Conservation (phyloP, 2,888 invertebrate genomes). For the Unio delphinus region DNA sequence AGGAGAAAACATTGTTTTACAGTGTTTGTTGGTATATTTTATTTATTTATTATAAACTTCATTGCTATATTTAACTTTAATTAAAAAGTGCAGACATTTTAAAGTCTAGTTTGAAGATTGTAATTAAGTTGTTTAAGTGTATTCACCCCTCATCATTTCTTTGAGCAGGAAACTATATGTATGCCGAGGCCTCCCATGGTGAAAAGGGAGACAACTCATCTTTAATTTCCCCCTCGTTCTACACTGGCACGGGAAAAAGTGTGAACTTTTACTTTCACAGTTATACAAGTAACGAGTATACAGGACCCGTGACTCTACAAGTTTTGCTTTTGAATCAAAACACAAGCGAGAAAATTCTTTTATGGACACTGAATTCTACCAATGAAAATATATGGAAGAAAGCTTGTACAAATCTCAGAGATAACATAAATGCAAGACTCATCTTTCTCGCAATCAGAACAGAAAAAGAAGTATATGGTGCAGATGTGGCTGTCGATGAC, state of each 20-base stretch:
- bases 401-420: constrained; percentile 43
- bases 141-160: constrained; percentile 6
- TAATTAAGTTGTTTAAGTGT: too few species aligned
- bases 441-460: constrained; percentile 40
- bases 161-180: constrained; percentile 51
- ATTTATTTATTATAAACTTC: too few species aligned
- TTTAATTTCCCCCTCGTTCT: constrained; percentile 40
- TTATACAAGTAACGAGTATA: constrained; percentile 16
- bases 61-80: too few species aligned
- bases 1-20: neutral
- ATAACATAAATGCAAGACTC: constrained; percentile 26
- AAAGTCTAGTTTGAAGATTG: too few species aligned
- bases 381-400: constrained; percentile 41
- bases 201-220: constrained; percentile 33
- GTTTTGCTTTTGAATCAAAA: constrained; percentile 14
- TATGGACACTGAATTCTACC: constrained; percentile 27
- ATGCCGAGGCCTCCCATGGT: constrained; percentile 48
- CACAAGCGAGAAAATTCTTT: constrained; percentile 4
- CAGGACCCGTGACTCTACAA: constrained; percentile 26
- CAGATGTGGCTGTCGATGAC: constrained; percentile 57
- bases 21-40: too few species aligned
- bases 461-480: constrained; percentile 29
- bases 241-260: constrained; percentile 29
- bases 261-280: constrained; percentile 55
- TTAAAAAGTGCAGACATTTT: too few species aligned